Conservation (phyloP, 2,113 vertebrate genomes). For the Pterocles gutturalis region DNA sequence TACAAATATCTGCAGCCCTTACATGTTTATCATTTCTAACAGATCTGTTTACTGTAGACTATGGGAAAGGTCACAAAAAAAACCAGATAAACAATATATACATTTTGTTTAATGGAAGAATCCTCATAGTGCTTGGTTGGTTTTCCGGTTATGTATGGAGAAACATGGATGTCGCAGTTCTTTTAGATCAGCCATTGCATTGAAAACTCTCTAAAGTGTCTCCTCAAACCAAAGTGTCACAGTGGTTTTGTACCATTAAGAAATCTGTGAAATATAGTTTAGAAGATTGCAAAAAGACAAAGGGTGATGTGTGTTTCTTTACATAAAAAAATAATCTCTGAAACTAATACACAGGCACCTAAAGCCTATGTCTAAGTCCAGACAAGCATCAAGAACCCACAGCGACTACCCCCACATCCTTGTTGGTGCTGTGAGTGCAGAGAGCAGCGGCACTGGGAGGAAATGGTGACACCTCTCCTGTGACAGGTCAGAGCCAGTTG, state of each 20-base stretch:
- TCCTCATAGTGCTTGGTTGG: background rate
- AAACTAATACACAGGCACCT: background rate
- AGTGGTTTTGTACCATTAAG: background rate
- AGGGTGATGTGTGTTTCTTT: background rate
- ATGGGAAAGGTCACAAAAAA: background rate
- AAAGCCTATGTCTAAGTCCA: background rate
- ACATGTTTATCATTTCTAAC: background rate
- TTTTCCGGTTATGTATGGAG: rapidly evolving
- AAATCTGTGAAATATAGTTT: background rate
- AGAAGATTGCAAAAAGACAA: background rate
- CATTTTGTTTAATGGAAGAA: rapidly evolving
- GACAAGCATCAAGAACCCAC: background rate
- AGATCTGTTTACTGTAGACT: background rate
- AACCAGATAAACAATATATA: background rate
- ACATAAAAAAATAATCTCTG: background rate
- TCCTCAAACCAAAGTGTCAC: background rate
- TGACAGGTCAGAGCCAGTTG: background rate
- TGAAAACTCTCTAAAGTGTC: background rate
- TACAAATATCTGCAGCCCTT: background rate
- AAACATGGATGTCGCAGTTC: background rate
- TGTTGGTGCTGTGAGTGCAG: background rate
- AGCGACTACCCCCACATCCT: background rate
- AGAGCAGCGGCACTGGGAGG: background rate
- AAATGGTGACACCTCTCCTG: background rate
- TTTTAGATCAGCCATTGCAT: background rate